Evolutionary conservation across 1,140 invertebrate genomes (phyloP).

Genomic region (Polypedilum vanderplanki): DNA sequence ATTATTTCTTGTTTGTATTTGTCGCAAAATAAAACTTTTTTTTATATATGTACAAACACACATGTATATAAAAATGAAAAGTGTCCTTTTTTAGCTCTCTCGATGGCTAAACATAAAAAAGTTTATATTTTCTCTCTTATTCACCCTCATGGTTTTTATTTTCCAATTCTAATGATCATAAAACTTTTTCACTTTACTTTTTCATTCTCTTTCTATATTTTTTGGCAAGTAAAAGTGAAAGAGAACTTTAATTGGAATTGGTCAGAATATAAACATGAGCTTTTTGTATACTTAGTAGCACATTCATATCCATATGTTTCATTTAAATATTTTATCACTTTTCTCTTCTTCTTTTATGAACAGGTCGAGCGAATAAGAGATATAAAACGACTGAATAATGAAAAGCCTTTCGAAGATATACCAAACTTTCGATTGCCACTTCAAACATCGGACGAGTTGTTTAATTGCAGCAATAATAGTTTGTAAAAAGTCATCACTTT

Average conservation of each 20-base stretch:
- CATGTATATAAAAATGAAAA: no score
- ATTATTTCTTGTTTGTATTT: no score
- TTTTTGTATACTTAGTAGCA: no score
- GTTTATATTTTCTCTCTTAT: background rate
- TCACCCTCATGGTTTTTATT: background rate
- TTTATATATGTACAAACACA: no score
- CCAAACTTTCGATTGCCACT: constrained; percentile 38
- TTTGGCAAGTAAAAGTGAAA: background rate
- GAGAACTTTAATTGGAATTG: background rate
- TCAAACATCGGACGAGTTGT: constrained; percentile 9
- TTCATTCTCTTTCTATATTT: background rate
- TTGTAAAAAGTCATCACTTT: constrained; percentile 3
- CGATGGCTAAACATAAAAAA: background rate
- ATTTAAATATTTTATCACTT: background rate
- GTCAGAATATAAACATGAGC: no score
- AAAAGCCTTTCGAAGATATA: constrained; percentile 42
- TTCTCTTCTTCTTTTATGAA: background rate
- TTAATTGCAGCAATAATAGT: constrained; percentile 25
- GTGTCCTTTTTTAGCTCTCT: no score
- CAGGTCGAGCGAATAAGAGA: constrained; percentile 38
- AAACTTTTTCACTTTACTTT: background rate
- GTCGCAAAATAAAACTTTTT: no score
- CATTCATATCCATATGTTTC: background rate
- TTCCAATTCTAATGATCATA: background rate
- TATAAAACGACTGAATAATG: constrained; percentile 38